Evolutionary conservation across 1,140 invertebrate genomes (phyloP), one percentile per base, ranked within the genome.

Genomic region (Drosophila carrolli): DNA sequence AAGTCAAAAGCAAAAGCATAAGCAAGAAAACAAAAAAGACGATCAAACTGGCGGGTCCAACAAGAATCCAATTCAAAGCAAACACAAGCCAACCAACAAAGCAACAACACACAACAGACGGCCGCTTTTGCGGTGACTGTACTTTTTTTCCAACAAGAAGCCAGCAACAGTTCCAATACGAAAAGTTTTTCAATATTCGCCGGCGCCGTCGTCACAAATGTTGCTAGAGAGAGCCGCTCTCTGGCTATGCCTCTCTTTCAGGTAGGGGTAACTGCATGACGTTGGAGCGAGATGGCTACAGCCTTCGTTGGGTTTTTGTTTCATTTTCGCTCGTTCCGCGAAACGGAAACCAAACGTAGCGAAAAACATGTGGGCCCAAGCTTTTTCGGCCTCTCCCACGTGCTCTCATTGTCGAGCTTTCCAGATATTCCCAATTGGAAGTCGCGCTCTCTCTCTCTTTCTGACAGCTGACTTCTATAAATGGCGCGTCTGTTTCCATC

Each of bases 121-220:
- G 47, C 71, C 76, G 70, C 84, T 89, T 86, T 89, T 89, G 84
- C 77, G 84, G 84, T 88, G 84, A 89, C 84, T 89, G 84, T 89
- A 89, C 84, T 90, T 89, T 89, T 88, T 88, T 89, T 90, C 81
- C 80, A 80, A 80, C 77, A 81, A 86, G 68, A 66, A 86, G 73
- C 66, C 83, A 86, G 83, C 83, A 89, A 86, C 83, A 86, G 84
- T 86, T 86, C 83, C 83, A 86, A 86, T 86, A 79, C 83, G 84
- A 86, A 86, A 82, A 86, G 46, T 89, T 83, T 86, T 86, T 86
- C 84, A 86, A 86, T 86, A 88, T 86, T 86, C 84, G 83, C 83
- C 83, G 83, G 83, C 83, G 75, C 68, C 74, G 59, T 58, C 80
- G 81, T 81, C 78, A 84, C 74, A 86, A 86, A 86, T 86, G 82